A percentile compares a stretch with the other conserved stretches of the same genome.
Conservation (phyloP, 2,797 vertebrate species). For the Pygocentrus nattereri region DNA sequence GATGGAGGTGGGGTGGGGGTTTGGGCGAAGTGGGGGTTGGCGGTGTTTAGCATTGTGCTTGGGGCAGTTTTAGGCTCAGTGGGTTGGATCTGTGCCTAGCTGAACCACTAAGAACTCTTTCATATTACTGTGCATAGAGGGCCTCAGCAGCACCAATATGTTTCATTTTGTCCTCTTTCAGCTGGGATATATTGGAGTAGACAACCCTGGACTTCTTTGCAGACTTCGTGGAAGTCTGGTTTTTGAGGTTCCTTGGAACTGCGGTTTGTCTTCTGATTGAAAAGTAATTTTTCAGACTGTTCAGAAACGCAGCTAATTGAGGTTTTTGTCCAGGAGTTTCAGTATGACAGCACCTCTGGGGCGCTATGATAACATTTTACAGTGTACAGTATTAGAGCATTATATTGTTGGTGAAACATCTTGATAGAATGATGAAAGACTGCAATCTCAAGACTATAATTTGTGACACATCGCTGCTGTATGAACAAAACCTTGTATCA, state of each 20-base stretch:
- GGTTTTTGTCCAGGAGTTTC: no score
- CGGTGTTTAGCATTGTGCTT: constrained; percentile 49
- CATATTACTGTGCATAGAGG: constrained; percentile 63
- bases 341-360: no score
- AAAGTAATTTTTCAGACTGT: background rate
- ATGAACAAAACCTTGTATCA: no score
- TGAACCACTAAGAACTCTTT: constrained; percentile 65
- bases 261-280: background rate
- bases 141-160: constrained; percentile 55
- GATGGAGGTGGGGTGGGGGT: constrained; percentile 38
- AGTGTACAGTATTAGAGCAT: no score
- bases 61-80: constrained; percentile 51
- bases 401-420: no score
- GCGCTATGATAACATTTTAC: no score
- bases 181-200: constrained; percentile 18
- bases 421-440: no score
- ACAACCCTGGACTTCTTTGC: constrained; percentile 29
- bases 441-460: no score
- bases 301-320: background rate
- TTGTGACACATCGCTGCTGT: no score
- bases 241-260: background rate
- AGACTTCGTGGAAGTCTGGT: constrained; percentile 10
- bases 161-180: constrained; percentile 41
- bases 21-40: constrained; percentile 17
- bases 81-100: constrained; percentile 63